Evolutionary conservation across 1,140 invertebrate species (phyloP).

Genomic region (Drosophila kurseongensis): DNA sequence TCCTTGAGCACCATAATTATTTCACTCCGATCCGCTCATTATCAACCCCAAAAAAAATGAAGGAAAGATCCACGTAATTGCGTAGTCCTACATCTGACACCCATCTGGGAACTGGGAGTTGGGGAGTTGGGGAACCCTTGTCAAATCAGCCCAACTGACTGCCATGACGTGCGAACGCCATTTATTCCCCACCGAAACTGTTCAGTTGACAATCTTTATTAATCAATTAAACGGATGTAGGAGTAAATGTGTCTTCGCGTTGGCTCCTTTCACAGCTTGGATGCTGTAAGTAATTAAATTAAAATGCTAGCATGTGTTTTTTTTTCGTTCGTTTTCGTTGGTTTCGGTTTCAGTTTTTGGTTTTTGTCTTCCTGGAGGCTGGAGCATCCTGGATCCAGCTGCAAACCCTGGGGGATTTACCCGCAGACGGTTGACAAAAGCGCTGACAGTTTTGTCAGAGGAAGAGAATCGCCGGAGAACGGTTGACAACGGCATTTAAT

Average conservation of each 20-base stretch:
- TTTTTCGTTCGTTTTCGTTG: conserved; percentile 30
- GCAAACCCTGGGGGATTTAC: conserved; percentile 62
- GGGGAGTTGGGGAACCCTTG: conserved; percentile 50
- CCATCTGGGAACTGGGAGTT: conserved; percentile 40
- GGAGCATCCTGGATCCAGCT: conserved; percentile 39
- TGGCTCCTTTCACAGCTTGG: conserved; percentile 50
- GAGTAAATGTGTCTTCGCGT: conserved; percentile 48
- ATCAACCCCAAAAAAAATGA: conserved; percentile 32
- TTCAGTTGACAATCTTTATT: conserved; percentile 76
- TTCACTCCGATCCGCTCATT: conserved; percentile 39
- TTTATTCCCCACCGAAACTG: conserved; percentile 39
- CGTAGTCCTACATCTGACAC: conserved; percentile 61
- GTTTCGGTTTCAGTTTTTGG: conserved; percentile 20
- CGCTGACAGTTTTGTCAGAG: conserved; percentile 62
- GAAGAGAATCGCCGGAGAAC: conserved; percentile 10
- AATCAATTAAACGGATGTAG: conserved; percentile 73
- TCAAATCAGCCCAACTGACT: conserved; percentile 30
- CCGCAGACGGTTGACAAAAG: conserved; percentile 72
- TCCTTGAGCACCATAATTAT: conserved; percentile 17
- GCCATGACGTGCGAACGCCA: conserved; percentile 60
- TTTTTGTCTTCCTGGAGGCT: conserved; percentile 31
- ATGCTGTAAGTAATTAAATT: conserved; percentile 82
- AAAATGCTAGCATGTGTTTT: conserved; percentile 80
- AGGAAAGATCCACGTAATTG: conserved; percentile 40
- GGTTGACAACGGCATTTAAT: conserved; percentile 79